Evolutionary conservation across 1,140 invertebrate genomes (phyloP).

Genomic region (Drosophila pectinifera): DNA sequence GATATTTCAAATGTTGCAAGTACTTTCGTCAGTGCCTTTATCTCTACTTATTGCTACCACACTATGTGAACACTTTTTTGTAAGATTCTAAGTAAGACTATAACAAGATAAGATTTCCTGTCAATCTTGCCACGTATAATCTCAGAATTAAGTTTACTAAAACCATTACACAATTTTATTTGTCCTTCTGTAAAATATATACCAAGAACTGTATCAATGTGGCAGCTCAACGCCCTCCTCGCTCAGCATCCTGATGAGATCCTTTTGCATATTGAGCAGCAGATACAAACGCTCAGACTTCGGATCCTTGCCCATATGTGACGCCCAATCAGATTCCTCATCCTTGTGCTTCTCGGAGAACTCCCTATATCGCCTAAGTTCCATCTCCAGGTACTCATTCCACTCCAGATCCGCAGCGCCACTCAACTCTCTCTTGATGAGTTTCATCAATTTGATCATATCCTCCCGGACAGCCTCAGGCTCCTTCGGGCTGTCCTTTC

Average conservation of each 20-base stretch:
- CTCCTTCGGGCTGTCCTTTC: neutral
- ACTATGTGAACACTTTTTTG: no score
- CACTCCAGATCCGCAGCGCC: conserved; percentile 25
- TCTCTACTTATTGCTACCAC: no score
- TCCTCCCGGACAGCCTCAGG: neutral
- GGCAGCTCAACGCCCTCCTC: conserved; percentile 19
- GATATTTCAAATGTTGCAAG: no score
- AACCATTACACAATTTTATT: neutral
- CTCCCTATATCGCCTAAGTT: conserved; percentile 54
- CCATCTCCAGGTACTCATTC: conserved; percentile 54
- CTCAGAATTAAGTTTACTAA: no score
- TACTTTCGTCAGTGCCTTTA: no score
- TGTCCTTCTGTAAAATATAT: neutral
- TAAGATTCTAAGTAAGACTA: no score
- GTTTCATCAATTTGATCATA: conserved; percentile 38
- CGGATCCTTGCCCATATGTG: neutral
- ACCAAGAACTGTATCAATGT: neutral
- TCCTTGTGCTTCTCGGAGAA: conserved; percentile 30
- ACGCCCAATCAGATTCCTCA: conserved; percentile 17
- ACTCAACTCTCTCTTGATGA: conserved; percentile 56
- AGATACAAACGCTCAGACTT: conserved; percentile 44
- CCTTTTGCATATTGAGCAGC: conserved; percentile 68
- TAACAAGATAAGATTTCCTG: no score
- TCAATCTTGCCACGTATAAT: no score
- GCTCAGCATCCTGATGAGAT: conserved; percentile 62